Conservation (phyloP, 2,888 invertebrate species). For the Troides helena region DNA sequence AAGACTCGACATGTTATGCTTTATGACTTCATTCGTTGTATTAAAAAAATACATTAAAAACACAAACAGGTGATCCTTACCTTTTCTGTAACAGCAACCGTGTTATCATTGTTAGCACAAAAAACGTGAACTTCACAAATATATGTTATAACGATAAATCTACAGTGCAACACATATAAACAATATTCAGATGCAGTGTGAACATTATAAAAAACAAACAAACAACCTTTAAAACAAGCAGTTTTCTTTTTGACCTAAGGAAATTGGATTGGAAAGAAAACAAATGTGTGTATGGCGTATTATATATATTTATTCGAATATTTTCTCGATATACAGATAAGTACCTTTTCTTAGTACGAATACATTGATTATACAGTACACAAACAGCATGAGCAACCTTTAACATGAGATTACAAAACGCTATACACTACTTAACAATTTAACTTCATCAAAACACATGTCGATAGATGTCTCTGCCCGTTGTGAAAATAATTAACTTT, state of each 20-base stretch:
- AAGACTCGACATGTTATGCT: no score
- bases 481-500: neutral
- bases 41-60: neutral
- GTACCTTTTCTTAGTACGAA: slow-evolving; percentile 48
- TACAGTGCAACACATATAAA: slow-evolving; percentile 5
- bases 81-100: slow-evolving; percentile 11
- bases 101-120: slow-evolving; percentile 29
- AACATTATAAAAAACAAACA: slow-evolving; percentile 1
- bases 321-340: slow-evolving; percentile 60
- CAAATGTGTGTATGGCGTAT: slow-evolving; percentile 33
- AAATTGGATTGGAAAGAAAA: slow-evolving; percentile 13
- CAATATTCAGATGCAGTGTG: neutral
- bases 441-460: slow-evolving; percentile 22
- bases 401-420: slow-evolving; percentile 48
- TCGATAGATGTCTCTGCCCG: slow-evolving; percentile 15
- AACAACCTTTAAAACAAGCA: neutral
- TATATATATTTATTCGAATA: slow-evolving; percentile 60
- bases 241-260: no score
- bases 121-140: slow-evolving; percentile 19
- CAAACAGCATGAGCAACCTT: slow-evolving; percentile 48
- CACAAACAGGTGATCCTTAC: slow-evolving; percentile 20
- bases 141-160: slow-evolving; percentile 14
- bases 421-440: slow-evolving; percentile 48
- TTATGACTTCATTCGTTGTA: no score
- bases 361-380: slow-evolving; percentile 35